Conservation (phyloP, 2,797 vertebrate species). For the Okamejei kenojei region DNA sequence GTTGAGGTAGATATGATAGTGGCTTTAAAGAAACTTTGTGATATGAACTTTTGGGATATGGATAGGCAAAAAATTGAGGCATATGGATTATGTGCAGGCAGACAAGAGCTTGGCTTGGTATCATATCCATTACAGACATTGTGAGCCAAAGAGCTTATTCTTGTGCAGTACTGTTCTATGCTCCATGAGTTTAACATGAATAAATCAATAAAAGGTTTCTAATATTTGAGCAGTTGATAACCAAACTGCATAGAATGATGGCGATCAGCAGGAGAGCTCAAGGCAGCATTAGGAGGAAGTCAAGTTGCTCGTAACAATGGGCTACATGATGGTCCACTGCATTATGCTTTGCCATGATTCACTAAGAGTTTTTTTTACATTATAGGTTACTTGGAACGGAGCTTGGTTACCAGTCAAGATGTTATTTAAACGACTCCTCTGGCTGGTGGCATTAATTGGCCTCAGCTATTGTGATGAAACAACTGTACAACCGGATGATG, state of each 20-base stretch:
- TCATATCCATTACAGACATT: too few species aligned
- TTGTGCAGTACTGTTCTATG: too few species aligned
- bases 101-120: too few species aligned
- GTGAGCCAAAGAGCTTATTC: too few species aligned
- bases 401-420: conserved; percentile 1
- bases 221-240: not conserved
- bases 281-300: not conserved
- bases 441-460: conserved; percentile 9
- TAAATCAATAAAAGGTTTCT: not conserved
- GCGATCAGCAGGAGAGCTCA: not conserved
- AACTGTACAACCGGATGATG: not conserved
- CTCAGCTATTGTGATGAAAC: conserved; percentile 2
- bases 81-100: too few species aligned
- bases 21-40: too few species aligned
- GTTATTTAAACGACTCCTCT: conserved; percentile 22
- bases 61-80: too few species aligned
- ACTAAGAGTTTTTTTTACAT: not conserved
- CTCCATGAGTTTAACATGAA: not conserved
- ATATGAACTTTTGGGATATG: too few species aligned
- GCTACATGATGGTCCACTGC: too few species aligned
- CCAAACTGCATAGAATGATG: not conserved
- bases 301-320: too few species aligned
- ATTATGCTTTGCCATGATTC: too few species aligned
- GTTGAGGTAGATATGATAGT: too few species aligned
- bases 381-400: not conserved